Evolutionary conservation across 2,797 vertebrate species (phyloP).

Genomic region (Scomberomorus guttatus): DNA sequence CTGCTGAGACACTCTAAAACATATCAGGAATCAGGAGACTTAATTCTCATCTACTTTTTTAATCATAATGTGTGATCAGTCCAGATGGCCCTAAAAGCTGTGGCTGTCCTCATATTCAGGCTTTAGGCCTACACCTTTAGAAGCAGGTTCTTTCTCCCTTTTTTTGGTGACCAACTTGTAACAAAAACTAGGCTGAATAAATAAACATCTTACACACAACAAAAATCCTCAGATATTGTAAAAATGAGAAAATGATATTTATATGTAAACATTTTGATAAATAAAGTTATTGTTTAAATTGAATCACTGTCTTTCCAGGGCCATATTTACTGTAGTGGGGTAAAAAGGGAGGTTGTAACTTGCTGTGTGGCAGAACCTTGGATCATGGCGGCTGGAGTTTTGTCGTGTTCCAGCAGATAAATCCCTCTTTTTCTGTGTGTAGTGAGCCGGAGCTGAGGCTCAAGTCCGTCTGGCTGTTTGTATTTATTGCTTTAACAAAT

Average conservation of each 20-base stretch:
- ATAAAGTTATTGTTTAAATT: slow-evolving; percentile 95
- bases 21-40: slow-evolving; percentile 84
- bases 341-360: not conserved
- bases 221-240: slow-evolving; percentile 92
- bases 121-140: slow-evolving; percentile 66
- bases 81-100: slow-evolving; percentile 83
- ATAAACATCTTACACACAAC: slow-evolving; percentile 80
- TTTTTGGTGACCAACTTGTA: slow-evolving; percentile 70
- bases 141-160: slow-evolving; percentile 61
- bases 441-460: slow-evolving; percentile 72
- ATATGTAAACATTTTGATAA: slow-evolving; percentile 99
- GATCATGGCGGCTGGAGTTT: slow-evolving; percentile 70
- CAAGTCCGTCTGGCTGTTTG: slow-evolving; percentile 88
- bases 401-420: slow-evolving; percentile 75
- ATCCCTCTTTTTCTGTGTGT: slow-evolving; percentile 75
- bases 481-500: slow-evolving; percentile 99
- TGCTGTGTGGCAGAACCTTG: slow-evolving; percentile 52
- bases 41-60: slow-evolving; percentile 77
- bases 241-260: slow-evolving; percentile 95
- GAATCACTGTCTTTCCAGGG: slow-evolving; percentile 63
- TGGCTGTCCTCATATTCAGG: slow-evolving; percentile 66
- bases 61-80: slow-evolving; percentile 80
- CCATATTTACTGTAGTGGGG: slow-evolving; percentile 1
- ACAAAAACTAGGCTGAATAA: slow-evolving; percentile 51
- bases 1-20: slow-evolving; percentile 79